Evolutionary conservation across 2,113 vertebrate species (phyloP).

Genomic region (Cyprinodon tularosa): DNA sequence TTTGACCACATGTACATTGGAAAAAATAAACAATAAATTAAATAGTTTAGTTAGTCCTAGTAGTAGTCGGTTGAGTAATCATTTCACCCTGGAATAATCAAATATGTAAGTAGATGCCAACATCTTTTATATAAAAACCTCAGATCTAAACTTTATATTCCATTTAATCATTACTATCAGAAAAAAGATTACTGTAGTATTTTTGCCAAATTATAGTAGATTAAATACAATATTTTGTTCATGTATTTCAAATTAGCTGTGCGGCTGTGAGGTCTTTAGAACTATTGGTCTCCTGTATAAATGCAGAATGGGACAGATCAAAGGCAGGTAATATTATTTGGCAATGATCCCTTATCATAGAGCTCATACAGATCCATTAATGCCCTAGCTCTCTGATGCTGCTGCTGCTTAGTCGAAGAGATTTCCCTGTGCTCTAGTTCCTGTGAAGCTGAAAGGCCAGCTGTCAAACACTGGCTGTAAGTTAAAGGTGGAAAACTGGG

Average conservation of each 20-base stretch:
- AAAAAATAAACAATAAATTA: too few relatives aligned
- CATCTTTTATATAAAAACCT: background rate
- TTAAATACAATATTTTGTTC: background rate
- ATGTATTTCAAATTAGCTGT: background rate
- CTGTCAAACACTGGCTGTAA: conserved; percentile 22
- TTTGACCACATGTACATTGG: too few relatives aligned
- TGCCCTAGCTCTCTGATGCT: conserved; percentile 7
- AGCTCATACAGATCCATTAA: conserved; percentile 37
- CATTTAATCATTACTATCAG: background rate
- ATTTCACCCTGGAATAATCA: background rate
- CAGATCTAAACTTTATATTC: background rate
- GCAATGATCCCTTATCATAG: conserved; percentile 48
- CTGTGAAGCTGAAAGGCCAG: conserved; percentile 32
- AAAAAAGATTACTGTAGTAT: background rate
- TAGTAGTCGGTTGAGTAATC: background rate
- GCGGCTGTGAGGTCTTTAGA: conserved; percentile 8
- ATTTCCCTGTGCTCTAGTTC: conserved; percentile 25
- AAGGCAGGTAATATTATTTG: conserved; percentile 15
- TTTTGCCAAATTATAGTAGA: background rate
- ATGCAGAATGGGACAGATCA: conserved; percentile 23
- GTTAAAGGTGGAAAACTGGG: conserved; percentile 5
- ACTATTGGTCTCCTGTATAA: conserved; percentile 12
- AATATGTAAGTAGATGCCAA: background rate
- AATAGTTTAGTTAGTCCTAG: background rate
- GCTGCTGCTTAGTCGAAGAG: conserved; percentile 1